Evolutionary conservation across 2,797 vertebrate species (phyloP).

Genomic region (Gallinago nigripennis): DNA sequence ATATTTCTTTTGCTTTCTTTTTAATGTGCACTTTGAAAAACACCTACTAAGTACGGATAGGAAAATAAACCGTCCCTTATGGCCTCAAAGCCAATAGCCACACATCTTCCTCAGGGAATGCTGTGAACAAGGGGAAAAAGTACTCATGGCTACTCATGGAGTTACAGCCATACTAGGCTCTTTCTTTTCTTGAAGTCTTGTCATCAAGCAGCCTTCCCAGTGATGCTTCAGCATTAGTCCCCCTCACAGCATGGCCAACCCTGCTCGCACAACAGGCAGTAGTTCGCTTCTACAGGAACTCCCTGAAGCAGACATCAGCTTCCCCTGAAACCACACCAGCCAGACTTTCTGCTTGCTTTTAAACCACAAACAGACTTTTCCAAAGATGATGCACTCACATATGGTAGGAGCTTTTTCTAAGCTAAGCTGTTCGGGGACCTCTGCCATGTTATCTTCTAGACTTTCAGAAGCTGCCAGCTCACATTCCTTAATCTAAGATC

Average conservation of each 20-base stretch:
- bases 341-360: background rate
- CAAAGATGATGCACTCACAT: background rate
- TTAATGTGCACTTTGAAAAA: background rate
- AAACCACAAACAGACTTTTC: background rate
- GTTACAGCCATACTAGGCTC: background rate
- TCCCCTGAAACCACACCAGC: background rate
- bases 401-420: background rate
- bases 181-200: background rate
- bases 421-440: background rate
- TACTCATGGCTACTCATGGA: background rate
- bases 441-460: background rate
- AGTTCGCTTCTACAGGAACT: background rate
- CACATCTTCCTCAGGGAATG: background rate
- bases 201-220: background rate
- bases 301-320: background rate
- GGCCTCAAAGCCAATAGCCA: background rate
- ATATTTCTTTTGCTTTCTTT: background rate
- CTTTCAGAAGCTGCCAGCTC: background rate
- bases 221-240: background rate
- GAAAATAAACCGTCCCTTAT: background rate
- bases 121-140: background rate
- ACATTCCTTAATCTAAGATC: background rate
- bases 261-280: background rate
- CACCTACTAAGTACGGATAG: background rate
- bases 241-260: accelerated